Conservation (phyloP, 2,888 invertebrate species). For the Eupithecia pulchellata region DNA sequence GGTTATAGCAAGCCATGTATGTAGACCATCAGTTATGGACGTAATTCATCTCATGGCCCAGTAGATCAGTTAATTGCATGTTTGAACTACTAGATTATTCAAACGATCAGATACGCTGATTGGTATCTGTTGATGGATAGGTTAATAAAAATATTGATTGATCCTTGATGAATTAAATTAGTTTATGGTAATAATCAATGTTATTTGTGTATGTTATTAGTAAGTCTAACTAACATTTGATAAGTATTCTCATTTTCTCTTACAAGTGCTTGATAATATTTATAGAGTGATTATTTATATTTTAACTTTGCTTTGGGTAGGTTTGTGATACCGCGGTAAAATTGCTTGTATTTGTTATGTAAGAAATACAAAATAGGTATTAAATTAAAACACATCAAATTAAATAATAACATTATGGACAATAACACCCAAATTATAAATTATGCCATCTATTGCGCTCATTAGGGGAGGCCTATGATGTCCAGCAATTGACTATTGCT, state of each 20-base stretch:
- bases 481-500: too few species aligned
- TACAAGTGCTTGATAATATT: too few species aligned
- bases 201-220: too few species aligned
- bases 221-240: too few species aligned
- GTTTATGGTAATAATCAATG: neutral
- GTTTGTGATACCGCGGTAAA: too few species aligned
- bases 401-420: neutral
- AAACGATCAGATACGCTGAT: slow-evolving; percentile 14
- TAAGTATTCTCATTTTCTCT: too few species aligned
- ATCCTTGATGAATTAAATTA: neutral
- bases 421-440: too few species aligned
- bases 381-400: neutral
- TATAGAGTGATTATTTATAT: too few species aligned
- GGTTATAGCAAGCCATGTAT: slow-evolving; percentile 13
- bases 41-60: slow-evolving; percentile 61
- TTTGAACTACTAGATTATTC: slow-evolving; percentile 22
- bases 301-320: too few species aligned
- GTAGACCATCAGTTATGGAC: slow-evolving; percentile 40
- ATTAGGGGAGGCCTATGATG: too few species aligned
- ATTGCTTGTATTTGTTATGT: neutral
- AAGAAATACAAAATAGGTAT: neutral
- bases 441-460: too few species aligned
- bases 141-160: neutral
- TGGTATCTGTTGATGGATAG: slow-evolving; percentile 17
- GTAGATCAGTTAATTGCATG: slow-evolving; percentile 60